A percentile compares a stretch with the other conserved stretches of the same genome.
Conservation (phyloP, 1,140 invertebrate species). For the Colletes latitarsis region DNA sequence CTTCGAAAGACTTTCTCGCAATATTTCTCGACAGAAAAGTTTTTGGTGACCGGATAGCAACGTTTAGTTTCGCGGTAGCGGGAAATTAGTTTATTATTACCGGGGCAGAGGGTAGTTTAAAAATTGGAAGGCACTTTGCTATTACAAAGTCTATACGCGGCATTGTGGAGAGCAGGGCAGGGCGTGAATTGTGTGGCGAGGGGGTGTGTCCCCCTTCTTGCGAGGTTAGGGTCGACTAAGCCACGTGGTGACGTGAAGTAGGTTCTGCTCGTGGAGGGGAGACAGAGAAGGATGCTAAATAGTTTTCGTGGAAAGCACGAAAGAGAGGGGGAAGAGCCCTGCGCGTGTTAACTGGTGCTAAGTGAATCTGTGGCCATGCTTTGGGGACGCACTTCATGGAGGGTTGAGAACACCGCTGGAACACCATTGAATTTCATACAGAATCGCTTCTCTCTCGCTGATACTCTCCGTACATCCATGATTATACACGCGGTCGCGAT, state of each 20-base stretch:
- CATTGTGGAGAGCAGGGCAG: slow-evolving; percentile 58
- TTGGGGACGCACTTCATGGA: slow-evolving; percentile 59
- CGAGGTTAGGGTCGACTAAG: slow-evolving; percentile 60
- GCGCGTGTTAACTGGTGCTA: slow-evolving; percentile 69
- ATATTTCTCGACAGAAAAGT: too few relatives aligned
- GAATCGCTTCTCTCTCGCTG: slow-evolving; percentile 51
- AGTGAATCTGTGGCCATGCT: slow-evolving; percentile 73
- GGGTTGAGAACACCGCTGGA: slow-evolving; percentile 60
- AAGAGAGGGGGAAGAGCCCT: slow-evolving; percentile 2
- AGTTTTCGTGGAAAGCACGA: slow-evolving; percentile 41
- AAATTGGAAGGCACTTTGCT: slow-evolving; percentile 63
- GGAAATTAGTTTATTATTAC: slow-evolving; percentile 55
- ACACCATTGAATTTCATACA: slow-evolving; percentile 61
- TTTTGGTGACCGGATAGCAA: not conserved
- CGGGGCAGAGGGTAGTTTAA: slow-evolving; percentile 45
- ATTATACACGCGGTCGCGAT: not conserved
- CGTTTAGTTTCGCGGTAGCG: not conserved
- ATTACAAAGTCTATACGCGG: slow-evolving; percentile 57
- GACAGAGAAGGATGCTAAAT: slow-evolving; percentile 46
- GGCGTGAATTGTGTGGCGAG: slow-evolving; percentile 65
- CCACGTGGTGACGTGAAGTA: slow-evolving; percentile 65
- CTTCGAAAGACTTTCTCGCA: too few relatives aligned
- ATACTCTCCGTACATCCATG: slow-evolving; percentile 40
- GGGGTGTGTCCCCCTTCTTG: slow-evolving; percentile 63
- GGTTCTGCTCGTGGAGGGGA: slow-evolving; percentile 21